A percentile compares a stretch with the other conserved stretches of the same genome.
These are phyloP conservation scores for Phaedon cochleariae DNA, from an alignment of 2,888 invertebrate genomes.

Conservation along the genomic window DNA sequence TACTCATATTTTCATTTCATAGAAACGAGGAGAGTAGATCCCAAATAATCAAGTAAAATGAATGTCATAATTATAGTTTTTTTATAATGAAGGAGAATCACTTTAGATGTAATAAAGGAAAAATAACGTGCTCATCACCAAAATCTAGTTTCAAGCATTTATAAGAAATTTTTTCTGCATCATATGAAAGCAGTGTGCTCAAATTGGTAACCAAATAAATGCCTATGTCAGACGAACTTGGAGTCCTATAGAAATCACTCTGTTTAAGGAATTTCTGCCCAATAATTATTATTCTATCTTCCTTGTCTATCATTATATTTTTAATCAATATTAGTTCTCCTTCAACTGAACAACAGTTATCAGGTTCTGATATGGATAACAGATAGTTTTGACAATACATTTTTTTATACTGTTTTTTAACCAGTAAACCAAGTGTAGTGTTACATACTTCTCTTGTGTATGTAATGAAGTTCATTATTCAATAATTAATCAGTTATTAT, in stretches of 20 bases:
- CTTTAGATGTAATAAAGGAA: constrained; percentile 7
- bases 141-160: constrained; percentile 1
- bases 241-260: neutral
- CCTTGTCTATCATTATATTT: constrained; percentile 9
- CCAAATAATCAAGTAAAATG: no score
- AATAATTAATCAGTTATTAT: no score
- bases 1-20: no score
- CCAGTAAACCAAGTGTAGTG: constrained; percentile 11
- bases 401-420: constrained; percentile 14
- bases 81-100: no score
- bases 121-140: neutral
- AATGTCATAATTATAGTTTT: no score
- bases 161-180: constrained; percentile 5
- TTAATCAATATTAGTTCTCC: constrained; percentile 6
- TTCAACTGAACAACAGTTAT: constrained; percentile 12
- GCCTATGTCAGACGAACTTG: neutral
- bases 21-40: no score
- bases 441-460: no score
- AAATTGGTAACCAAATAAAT: neutral
- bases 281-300: constrained; percentile 10
- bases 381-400: constrained; percentile 4
- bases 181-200: constrained; percentile 9
- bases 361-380: constrained; percentile 15
- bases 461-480: no score
- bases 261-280: neutral